These are phyloP conservation scores for Gobiocypris rarus DNA, from an alignment of 2,113 vertebrate species.

Conservation along the genomic window DNA sequence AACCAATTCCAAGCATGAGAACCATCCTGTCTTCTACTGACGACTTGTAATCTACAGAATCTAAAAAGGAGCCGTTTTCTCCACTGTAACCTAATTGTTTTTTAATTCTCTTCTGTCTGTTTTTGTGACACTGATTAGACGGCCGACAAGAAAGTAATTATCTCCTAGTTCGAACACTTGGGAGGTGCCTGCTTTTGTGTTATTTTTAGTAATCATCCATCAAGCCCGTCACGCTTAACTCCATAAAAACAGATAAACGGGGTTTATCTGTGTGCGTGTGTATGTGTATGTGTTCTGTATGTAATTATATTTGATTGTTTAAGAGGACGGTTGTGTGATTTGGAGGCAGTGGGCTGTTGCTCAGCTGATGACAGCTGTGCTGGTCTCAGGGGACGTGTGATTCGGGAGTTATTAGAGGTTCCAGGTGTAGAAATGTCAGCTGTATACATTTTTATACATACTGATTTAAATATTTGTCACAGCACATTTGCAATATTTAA, in stretches of 20 bases:
- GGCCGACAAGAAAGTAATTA: slow-evolving; percentile 41
- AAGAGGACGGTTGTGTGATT: background rate
- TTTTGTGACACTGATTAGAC: slow-evolving; percentile 50
- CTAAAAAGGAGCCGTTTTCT: slow-evolving; percentile 62
- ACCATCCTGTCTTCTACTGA: slow-evolving; percentile 64
- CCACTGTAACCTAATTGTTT: slow-evolving; percentile 47
- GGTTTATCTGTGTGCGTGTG: slow-evolving; percentile 22
- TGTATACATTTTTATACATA: slow-evolving; percentile 2
- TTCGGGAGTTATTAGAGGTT: slow-evolving; percentile 10
- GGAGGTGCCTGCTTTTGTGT: slow-evolving; percentile 14
- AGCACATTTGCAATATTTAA: background rate
- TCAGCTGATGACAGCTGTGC: slow-evolving; percentile 48
- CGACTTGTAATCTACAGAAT: slow-evolving; percentile 69
- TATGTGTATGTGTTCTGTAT: slow-evolving; percentile 27
- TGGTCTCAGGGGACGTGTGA: slow-evolving; percentile 43
- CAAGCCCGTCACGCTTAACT: slow-evolving; percentile 37
- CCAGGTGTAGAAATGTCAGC: slow-evolving; percentile 27
- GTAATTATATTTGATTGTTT: slow-evolving; percentile 30
- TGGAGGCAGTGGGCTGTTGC: slow-evolving; percentile 48
- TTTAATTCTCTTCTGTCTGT: slow-evolving; percentile 45
- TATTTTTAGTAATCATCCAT: slow-evolving; percentile 45
- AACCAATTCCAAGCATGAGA: slow-evolving; percentile 66
- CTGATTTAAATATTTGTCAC: slow-evolving; percentile 27
- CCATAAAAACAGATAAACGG: slow-evolving; percentile 12
- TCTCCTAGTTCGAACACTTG: slow-evolving; percentile 25